Percentiles rank a stretch among this genome's conserved stretches.
These are phyloP conservation scores for Halocaridina rubra DNA, from an alignment of 2,888 invertebrate species.

Conservation along the genomic window DNA sequence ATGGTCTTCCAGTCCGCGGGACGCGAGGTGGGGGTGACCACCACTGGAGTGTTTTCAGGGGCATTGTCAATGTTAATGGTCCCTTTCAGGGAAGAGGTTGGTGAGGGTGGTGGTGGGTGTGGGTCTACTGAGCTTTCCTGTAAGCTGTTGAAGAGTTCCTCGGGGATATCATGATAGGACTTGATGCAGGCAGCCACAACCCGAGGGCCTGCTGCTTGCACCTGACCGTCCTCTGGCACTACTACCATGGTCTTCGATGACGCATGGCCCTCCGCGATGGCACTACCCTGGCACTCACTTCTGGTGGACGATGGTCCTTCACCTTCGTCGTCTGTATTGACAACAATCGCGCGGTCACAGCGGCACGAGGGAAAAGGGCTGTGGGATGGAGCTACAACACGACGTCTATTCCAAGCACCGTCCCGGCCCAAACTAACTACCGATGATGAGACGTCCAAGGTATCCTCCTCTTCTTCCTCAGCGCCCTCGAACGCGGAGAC, in stretches of 20 bases:
- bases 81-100: not conserved
- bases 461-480: not conserved
- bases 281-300: not conserved
- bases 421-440: constrained; percentile 13
- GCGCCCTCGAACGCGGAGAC: not conserved
- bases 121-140: constrained; percentile 62
- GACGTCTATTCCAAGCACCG: constrained; percentile 13
- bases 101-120: not conserved
- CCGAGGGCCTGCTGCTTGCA: constrained; percentile 39
- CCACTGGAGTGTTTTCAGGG: not conserved
- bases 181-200: constrained; percentile 48
- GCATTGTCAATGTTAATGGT: not conserved
- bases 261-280: constrained; percentile 11
- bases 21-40: not conserved
- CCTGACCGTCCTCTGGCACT: constrained; percentile 16
- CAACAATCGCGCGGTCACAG: not conserved
- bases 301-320: not conserved
- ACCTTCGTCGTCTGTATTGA: not conserved
- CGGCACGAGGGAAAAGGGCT: constrained; percentile 7
- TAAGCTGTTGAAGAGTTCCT: constrained; percentile 52
- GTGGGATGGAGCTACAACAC: not conserved
- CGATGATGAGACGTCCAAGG: not conserved
- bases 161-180: constrained; percentile 52
- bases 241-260: not conserved
- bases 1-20: constrained; percentile 38